These are phyloP conservation scores for Drosophila meridionalis DNA, from an alignment of 2,888 invertebrate species.

Conservation along the genomic window DNA sequence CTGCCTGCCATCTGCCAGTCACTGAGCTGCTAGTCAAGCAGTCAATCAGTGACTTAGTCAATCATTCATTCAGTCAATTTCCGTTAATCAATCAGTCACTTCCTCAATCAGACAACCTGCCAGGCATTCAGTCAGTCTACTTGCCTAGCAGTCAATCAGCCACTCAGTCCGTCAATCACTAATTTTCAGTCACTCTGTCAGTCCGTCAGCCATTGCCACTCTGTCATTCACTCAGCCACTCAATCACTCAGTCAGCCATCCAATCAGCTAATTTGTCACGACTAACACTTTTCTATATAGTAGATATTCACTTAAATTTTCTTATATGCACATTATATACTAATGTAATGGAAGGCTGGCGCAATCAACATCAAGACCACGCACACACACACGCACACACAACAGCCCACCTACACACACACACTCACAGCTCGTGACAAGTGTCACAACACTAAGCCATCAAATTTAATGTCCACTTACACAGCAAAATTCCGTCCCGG, in stretches of 20 bases:
- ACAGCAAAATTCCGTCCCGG: slow-evolving; percentile 41
- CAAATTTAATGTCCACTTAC: slow-evolving; percentile 71
- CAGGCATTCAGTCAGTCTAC: neutral
- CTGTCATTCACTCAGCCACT: neutral
- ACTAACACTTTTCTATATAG: slow-evolving; percentile 83
- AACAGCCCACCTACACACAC: slow-evolving; percentile 3
- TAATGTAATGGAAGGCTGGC: slow-evolving; percentile 51
- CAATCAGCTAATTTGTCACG: slow-evolving; percentile 11
- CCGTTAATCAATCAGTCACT: neutral
- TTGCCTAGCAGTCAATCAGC: neutral
- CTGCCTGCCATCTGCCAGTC: neutral
- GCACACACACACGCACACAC: slow-evolving; percentile 20
- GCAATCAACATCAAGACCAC: slow-evolving; percentile 49
- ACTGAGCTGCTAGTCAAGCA: neutral
- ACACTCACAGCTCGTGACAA: slow-evolving; percentile 52
- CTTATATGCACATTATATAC: slow-evolving; percentile 33
- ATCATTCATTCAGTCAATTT: neutral
- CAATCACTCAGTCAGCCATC: neutral
- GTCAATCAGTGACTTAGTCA: neutral
- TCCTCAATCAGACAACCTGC: neutral
- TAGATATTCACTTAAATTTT: slow-evolving; percentile 10
- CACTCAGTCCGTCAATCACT: neutral
- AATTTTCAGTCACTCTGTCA: neutral
- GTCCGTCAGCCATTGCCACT: no score
- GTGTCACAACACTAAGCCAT: slow-evolving; percentile 72